Evolutionary conservation across 1,140 invertebrate species (phyloP), one percentile per base, ranked within the genome.

Genomic region (Drosophila parvula): DNA sequence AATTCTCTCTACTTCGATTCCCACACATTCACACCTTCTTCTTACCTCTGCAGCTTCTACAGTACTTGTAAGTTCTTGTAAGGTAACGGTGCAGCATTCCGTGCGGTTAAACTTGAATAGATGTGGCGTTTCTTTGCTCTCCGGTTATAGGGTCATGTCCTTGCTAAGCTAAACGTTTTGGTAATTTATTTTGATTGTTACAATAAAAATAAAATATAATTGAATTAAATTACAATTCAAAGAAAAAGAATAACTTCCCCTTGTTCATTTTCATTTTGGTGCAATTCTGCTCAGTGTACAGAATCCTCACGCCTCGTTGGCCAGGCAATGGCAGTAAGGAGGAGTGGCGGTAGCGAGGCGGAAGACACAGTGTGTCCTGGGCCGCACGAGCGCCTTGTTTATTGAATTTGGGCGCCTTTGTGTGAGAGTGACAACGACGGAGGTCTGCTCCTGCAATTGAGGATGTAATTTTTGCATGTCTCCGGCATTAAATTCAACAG

Each of bases 401-500:
- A 89, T 89, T 88, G 84, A 88, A 80, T 89, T 82, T 79, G 78
- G 68, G 28, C 40, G 79, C 71, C 53, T 69, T 76, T 79, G 77
- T 79, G 70, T 63, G 51, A 63, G 61, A 76, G 71, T 48, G 74
- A 76, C 73, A 68, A 76, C 74, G 55, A 59, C 56, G 68, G 43
- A 28, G 30, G 73, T 38, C 60, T 34, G 53, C 58, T 59, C 69
- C 64, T 83, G 80, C 79, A 80, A 83, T 88, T 74, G 79, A 80
- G 83, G 83, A 88, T 88, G 83, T 88, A 89, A 88, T 88, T 88
- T 88, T 89, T 88, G 80, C 79, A 88, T 83, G 83, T 89, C 83
- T 83, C 83, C 83, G 83, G 83, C 84, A 83, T 88, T 83, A 88
- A 83, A 88, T 88, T 86, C 50, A 82, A 59, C 82, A 82, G 62